Evolutionary conservation across 2,888 invertebrate genomes (phyloP).

Genomic region (Oithona nana): DNA sequence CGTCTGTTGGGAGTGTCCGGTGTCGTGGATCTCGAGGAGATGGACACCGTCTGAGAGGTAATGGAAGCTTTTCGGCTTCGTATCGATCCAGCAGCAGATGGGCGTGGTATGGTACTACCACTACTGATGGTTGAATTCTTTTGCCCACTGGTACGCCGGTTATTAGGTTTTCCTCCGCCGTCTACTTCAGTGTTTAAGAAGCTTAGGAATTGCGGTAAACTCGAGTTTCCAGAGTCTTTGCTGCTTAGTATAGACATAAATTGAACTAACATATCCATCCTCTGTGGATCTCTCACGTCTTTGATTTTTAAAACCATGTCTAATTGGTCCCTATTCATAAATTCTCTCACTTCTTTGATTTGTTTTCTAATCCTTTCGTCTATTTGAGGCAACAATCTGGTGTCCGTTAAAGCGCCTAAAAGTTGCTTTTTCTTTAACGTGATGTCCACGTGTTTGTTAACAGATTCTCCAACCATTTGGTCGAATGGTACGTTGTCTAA

Average conservation of each 20-base stretch:
- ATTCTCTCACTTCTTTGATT: constrained; percentile 1
- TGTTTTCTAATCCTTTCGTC: background rate
- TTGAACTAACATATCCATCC: background rate
- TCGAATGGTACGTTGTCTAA: background rate
- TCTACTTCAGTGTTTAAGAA: background rate
- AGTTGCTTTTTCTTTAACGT: background rate
- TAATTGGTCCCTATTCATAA: background rate
- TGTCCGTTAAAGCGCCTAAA: background rate
- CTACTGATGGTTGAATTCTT: too few species aligned
- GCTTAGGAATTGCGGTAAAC: background rate
- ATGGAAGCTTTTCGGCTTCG: background rate
- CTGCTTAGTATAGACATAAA: background rate
- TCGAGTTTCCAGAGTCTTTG: background rate
- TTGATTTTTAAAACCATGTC: background rate
- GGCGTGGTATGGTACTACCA: background rate
- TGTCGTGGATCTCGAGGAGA: constrained; percentile 2
- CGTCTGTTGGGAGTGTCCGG: background rate
- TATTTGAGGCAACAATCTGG: background rate
- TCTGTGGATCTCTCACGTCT: background rate
- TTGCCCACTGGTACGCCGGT: background rate
- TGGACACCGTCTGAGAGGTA: background rate
- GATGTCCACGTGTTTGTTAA: constrained; percentile 1
- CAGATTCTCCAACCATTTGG: constrained; percentile 1
- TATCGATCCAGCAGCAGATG: background rate
- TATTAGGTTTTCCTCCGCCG: background rate